Evolutionary conservation across 2,888 invertebrate genomes (phyloP).

Genomic region (Archips xylosteana): DNA sequence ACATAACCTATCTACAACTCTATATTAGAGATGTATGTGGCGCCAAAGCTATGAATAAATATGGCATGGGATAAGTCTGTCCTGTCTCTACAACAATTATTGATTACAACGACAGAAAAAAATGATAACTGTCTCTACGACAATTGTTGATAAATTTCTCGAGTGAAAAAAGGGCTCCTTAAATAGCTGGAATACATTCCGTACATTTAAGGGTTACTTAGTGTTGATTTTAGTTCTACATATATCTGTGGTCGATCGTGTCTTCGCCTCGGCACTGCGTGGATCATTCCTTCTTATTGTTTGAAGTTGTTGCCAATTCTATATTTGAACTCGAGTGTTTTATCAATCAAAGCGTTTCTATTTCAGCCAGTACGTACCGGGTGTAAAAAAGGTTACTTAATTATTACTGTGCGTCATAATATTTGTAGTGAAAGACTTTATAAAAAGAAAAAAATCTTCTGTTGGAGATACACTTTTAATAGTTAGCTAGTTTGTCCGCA

Average conservation of each 20-base stretch:
- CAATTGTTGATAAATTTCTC: neutral
- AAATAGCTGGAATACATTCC: neutral
- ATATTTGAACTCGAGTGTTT: conserved; percentile 23
- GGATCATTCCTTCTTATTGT: conserved; percentile 8
- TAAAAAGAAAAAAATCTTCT: no score
- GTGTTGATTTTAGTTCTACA: conserved; percentile 4
- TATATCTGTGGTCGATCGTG: conserved; percentile 7
- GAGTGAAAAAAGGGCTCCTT: neutral
- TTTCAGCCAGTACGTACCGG: neutral
- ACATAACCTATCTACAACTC: no score
- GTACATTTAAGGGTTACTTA: neutral
- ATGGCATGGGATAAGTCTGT: neutral
- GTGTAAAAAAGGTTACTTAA: neutral
- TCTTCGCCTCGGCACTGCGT: neutral
- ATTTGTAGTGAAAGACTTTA: no score
- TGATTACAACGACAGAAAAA: no score
- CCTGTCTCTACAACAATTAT: no score
- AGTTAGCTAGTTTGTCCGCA: no score
- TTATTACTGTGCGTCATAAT: neutral
- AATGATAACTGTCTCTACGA: no score
- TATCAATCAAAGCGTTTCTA: conserved; percentile 28
- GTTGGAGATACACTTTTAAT: no score
- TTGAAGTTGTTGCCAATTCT: conserved; percentile 35
- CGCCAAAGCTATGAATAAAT: no score
- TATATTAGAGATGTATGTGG: no score